Base-by-base conservation (phyloP, 2,888 invertebrate species). In the Chelonus formosanus region DNA sequence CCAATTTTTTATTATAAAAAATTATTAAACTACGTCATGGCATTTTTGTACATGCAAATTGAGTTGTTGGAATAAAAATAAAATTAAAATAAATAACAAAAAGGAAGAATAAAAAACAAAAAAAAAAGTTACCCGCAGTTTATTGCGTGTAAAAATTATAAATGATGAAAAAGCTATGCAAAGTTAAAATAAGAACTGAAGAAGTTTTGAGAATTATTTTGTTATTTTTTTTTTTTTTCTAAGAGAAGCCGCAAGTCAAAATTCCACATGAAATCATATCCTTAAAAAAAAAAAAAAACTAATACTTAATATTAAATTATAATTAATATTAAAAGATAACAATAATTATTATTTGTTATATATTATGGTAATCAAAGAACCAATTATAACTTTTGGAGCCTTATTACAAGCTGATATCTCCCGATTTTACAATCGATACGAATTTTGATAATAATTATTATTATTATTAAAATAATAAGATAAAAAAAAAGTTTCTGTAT, bases 401-500 rank as follows among this genome's bases (percentile, higher is more conserved):
- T 67, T 67, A 67, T 62, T 62, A 62, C 57, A 45, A 62, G 56
- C 57, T 35, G 57, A 61, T 44, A 20, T 61, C 35, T 52, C 58
- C 10, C 58, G 45, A 53, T 47, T 67, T 58, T 36, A 65, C 48
- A 61, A 56, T 61, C 43, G 34, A 36, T 48, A 52, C 34, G 54
- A 64, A 61, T 64, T 61, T 61, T 61, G 40, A 65, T 45, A 68
- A 58, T 40, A 52, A 60, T 52, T 52, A 60, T 57, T 50, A 43
- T 57, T 50, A 43, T 32, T 65, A 47, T 43, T 7, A 48, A 56
- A 52, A 48, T 50, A 50, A 36, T 31, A 45, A 59, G 54, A 48
- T 34, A 53, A 50, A 48, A 58, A 68, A 62, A 53, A 67, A 63
- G 54, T 68, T 67, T 70, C 67, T 67, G 65, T 72, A 71, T 67